Evolutionary conservation across 2,113 vertebrate genomes (phyloP).

Genomic region (Sceloporus tristichus): DNA sequence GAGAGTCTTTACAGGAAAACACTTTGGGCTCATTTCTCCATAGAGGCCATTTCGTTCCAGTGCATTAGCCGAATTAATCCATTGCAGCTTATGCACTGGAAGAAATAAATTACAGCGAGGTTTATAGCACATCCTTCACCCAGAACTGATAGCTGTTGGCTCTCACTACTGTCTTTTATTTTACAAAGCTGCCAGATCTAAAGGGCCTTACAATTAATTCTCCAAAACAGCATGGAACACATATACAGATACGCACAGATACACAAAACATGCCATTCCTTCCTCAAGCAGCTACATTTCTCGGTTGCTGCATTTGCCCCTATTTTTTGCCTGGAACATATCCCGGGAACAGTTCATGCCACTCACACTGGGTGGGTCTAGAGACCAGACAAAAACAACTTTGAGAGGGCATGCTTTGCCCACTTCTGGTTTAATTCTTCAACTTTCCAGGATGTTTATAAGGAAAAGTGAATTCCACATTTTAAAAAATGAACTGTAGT

Average conservation of each 20-base stretch:
- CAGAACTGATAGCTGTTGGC: conserved; percentile 55
- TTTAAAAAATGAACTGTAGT: background rate
- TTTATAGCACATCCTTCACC: conserved; percentile 56
- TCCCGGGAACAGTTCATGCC: background rate
- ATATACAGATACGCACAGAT: background rate
- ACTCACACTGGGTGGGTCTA: background rate
- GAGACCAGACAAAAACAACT: too few relatives aligned
- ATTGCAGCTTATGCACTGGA: conserved; percentile 52
- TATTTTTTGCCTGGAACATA: background rate
- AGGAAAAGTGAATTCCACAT: background rate
- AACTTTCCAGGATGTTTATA: background rate
- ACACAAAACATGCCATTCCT: too few relatives aligned
- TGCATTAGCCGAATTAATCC: conserved; percentile 62
- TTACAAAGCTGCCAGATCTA: conserved; percentile 16
- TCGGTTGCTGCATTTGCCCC: background rate
- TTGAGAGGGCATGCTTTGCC: too few relatives aligned
- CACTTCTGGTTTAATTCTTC: background rate
- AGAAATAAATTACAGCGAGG: conserved; percentile 56
- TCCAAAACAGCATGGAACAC: conserved; percentile 35
- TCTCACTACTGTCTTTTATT: conserved; percentile 54
- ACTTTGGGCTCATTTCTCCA: conserved; percentile 25
- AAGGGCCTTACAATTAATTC: conserved; percentile 53
- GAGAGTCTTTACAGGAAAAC: conserved; percentile 24
- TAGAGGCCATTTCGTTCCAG: conserved; percentile 41
- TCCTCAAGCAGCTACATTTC: background rate